Conservation (phyloP, 2,113 vertebrate species). For the Ictalurus furcatus region DNA sequence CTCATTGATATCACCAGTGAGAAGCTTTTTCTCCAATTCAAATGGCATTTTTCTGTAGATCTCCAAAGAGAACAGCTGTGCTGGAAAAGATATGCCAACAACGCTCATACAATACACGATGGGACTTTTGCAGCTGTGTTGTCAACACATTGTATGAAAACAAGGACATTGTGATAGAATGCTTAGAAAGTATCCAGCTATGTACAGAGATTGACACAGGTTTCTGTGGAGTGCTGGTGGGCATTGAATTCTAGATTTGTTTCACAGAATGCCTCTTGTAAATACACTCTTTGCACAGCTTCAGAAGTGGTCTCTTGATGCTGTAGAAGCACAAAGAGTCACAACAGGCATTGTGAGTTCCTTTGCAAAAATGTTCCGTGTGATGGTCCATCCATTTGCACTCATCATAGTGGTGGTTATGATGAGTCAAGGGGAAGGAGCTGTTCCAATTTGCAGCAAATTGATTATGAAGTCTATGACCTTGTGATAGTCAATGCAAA, state of each 20-base stretch:
- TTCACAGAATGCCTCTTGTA: background rate
- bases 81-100: background rate
- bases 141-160: background rate
- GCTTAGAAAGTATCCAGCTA: background rate
- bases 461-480: background rate
- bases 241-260: background rate
- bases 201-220: background rate
- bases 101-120: background rate
- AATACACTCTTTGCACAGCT: background rate
- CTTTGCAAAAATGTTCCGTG: background rate
- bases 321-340: background rate
- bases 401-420: background rate
- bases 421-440: background rate
- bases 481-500: background rate
- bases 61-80: conserved; percentile 6
- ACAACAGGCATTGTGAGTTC: background rate
- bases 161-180: background rate
- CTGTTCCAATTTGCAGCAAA: too few species aligned
- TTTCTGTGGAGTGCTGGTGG: background rate
- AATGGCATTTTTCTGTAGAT: background rate
- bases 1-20: background rate
- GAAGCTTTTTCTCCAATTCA: background rate
- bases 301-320: background rate
- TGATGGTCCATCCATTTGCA: background rate
- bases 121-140: background rate